Evolutionary conservation across 2,797 vertebrate species (phyloP).

Genomic region (Prionace glauca): DNA sequence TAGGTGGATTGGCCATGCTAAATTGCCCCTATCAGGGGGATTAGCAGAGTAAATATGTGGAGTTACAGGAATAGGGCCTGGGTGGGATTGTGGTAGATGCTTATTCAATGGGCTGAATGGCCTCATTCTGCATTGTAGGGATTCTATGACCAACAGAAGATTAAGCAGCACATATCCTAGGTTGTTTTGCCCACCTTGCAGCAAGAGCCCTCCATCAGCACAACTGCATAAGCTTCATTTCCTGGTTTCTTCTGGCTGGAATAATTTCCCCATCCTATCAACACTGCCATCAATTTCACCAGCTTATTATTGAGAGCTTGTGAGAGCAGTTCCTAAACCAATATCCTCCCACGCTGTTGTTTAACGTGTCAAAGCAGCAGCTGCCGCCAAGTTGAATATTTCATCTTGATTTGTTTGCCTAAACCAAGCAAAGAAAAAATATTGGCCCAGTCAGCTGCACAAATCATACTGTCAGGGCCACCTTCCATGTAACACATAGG

Average conservation of each 20-base stretch:
- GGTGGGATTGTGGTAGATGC: no score
- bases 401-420: neutral
- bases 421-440: neutral
- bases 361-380: neutral
- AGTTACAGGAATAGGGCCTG: no score
- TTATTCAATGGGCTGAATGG: no score
- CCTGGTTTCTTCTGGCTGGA: neutral
- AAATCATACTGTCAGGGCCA: neutral
- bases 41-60: no score
- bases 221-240: neutral
- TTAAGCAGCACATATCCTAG: neutral
- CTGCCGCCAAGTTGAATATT: neutral
- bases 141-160: neutral
- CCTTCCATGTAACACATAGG: neutral
- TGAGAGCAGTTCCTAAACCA: neutral
- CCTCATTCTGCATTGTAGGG: no score
- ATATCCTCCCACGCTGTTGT: neutral
- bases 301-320: neutral
- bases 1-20: no score
- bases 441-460: neutral
- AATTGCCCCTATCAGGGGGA: no score
- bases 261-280: neutral
- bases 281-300: neutral
- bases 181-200: neutral
- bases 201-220: neutral